Evolutionary conservation across 2,113 vertebrate species (phyloP).

Genomic region (Platysternon megacephalum): DNA sequence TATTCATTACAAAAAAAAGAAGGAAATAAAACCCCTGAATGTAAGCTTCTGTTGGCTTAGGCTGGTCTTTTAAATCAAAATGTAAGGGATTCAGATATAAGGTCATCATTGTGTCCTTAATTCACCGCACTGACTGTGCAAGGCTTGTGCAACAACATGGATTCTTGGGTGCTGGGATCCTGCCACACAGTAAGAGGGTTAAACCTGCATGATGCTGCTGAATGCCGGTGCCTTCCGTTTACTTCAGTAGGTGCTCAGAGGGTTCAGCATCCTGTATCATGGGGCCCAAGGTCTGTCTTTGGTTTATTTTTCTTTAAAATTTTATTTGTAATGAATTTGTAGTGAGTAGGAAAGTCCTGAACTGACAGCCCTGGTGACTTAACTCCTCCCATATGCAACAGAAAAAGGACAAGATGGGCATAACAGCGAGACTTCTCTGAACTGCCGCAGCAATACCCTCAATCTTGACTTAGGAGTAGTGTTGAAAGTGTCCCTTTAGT

Average conservation of each 20-base stretch:
- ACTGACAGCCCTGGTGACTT: background rate
- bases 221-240: background rate
- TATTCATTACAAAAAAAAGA: background rate
- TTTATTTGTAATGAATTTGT: background rate
- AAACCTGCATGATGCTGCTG: background rate
- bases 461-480: background rate
- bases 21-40: accelerated
- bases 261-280: background rate
- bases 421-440: background rate
- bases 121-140: background rate
- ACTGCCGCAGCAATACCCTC: background rate
- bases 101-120: background rate
- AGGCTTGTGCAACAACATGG: background rate
- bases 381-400: background rate
- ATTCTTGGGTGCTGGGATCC: background rate
- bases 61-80: background rate
- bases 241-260: background rate
- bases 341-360: background rate
- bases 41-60: background rate
- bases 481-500: background rate
- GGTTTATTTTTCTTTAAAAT: background rate
- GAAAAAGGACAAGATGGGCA: background rate
- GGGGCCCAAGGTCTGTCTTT: background rate
- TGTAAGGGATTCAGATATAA: background rate
- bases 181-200: background rate